Conservation (phyloP, 37 sponge, comb jelly and placozoan genomes). For the Oscarella lobularis region DNA sequence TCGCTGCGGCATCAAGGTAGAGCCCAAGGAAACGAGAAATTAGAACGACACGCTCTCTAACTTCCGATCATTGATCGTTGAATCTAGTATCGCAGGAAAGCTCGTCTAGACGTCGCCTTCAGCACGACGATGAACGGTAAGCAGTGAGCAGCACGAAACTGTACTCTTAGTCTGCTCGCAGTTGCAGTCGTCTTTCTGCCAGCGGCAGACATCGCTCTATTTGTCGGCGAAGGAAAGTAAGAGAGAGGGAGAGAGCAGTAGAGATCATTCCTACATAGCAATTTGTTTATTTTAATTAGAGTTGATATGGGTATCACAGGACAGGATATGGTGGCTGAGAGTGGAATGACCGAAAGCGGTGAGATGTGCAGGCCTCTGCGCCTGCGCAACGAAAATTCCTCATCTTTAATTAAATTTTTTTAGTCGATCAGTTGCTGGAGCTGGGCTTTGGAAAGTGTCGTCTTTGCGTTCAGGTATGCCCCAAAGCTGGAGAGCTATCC, state of each 20-base stretch:
- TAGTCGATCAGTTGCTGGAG: neutral
- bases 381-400: neutral
- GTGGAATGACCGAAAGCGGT: neutral
- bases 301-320: slow-evolving; percentile 10
- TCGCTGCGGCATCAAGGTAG: slow-evolving; percentile 2
- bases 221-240: slow-evolving; percentile 1
- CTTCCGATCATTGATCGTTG: neutral
- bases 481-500: too few relatives aligned
- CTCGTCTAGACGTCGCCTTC: slow-evolving; percentile 1
- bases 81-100: neutral
- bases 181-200: slow-evolving; percentile 6
- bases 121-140: neutral
- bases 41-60: neutral
- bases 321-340: neutral
- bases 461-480: slow-evolving; percentile 5
- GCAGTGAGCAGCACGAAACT: neutral
- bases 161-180: neutral
- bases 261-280: neutral
- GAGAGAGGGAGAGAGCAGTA: neutral
- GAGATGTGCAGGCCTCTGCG: neutral
- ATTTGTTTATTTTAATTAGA: neutral
- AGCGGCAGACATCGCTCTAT: neutral
- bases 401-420: neutral
- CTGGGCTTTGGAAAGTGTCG: slow-evolving; percentile 9
- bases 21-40: neutral